Evolutionary conservation across 2,888 invertebrate genomes (phyloP).

Genomic region (Ophonus ardosiacus): DNA sequence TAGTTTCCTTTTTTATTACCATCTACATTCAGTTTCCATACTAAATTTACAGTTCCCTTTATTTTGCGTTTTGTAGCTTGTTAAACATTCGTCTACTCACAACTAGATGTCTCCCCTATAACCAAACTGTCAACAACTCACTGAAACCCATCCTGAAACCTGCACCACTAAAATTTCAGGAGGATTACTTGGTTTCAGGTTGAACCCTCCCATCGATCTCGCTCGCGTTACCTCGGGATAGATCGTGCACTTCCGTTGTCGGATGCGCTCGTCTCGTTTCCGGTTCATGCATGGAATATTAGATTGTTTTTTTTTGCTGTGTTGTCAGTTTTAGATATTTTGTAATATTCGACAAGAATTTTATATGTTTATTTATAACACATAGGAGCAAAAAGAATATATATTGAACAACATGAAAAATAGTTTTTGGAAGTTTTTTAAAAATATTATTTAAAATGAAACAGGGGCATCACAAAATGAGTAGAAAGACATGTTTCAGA

Average conservation of each 20-base stretch:
- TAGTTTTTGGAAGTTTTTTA: not conserved
- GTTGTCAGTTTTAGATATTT: constrained; percentile 14
- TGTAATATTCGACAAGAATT: not conserved
- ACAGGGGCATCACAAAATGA: too few relatives aligned
- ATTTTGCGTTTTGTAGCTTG: too few relatives aligned
- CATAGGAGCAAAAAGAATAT: not conserved
- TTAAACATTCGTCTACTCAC: too few relatives aligned
- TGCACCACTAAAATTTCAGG: not conserved
- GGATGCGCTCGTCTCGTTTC: not conserved
- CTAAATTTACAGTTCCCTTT: too few relatives aligned
- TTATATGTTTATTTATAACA: not conserved
- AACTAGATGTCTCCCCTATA: not conserved
- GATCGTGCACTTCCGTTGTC: constrained; percentile 23
- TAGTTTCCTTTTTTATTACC: too few relatives aligned
- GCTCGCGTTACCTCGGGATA: not conserved
- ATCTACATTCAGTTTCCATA: too few relatives aligned
- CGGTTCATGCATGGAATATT: constrained; percentile 44
- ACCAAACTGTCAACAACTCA: not conserved
- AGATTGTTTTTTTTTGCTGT: constrained; percentile 28
- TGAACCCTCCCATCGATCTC: not conserved
- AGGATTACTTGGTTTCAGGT: constrained; percentile 13
- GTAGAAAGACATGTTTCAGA: too few relatives aligned
- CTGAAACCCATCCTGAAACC: not conserved
- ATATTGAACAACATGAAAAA: not conserved
- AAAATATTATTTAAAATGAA: too few relatives aligned